Evolutionary conservation across 2,888 invertebrate species (phyloP).

Genomic region (Craniophora ligustri): DNA sequence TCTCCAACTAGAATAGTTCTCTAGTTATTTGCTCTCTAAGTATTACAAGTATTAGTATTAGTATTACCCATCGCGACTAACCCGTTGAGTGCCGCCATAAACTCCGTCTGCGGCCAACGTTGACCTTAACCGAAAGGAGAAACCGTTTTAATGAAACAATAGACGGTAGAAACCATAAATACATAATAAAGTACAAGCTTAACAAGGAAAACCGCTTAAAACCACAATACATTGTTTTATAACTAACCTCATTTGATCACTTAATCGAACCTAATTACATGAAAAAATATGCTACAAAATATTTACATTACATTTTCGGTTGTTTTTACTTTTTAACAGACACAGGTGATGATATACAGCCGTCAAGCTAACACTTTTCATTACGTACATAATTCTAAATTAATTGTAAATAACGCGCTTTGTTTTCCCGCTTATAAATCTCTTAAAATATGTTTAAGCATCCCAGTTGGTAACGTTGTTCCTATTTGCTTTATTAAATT

Average conservation of each 20-base stretch:
- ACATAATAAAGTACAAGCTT: conserved; percentile 28
- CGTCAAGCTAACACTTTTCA: conserved; percentile 64
- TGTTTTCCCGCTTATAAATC: conserved; percentile 76
- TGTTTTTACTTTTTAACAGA: conserved; percentile 24
- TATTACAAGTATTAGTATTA: too few relatives aligned
- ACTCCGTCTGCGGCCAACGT: not conserved
- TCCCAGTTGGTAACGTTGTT: conserved; percentile 71
- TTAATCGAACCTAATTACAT: too few relatives aligned
- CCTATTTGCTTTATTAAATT: conserved; percentile 83
- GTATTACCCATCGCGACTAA: conserved; percentile 3
- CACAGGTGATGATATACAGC: conserved; percentile 39
- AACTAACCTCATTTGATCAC: not conserved
- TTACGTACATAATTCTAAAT: conserved; percentile 72
- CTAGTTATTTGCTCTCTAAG: conserved; percentile 6
- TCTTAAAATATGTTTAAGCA: conserved; percentile 75
- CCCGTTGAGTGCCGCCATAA: not conserved
- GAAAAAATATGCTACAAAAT: conserved; percentile 10
- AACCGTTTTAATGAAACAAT: conserved; percentile 23
- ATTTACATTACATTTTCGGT: conserved; percentile 28
- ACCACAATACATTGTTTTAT: conserved; percentile 4
- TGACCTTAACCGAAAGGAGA: conserved; percentile 14
- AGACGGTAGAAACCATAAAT: conserved; percentile 24
- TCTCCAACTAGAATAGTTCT: conserved; percentile 3
- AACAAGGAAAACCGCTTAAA: conserved; percentile 33
- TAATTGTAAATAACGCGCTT: conserved; percentile 75